These are phyloP conservation scores for Propithecus coquereli DNA, from an alignment of 2,113 vertebrate genomes.

Conservation along the genomic window DNA sequence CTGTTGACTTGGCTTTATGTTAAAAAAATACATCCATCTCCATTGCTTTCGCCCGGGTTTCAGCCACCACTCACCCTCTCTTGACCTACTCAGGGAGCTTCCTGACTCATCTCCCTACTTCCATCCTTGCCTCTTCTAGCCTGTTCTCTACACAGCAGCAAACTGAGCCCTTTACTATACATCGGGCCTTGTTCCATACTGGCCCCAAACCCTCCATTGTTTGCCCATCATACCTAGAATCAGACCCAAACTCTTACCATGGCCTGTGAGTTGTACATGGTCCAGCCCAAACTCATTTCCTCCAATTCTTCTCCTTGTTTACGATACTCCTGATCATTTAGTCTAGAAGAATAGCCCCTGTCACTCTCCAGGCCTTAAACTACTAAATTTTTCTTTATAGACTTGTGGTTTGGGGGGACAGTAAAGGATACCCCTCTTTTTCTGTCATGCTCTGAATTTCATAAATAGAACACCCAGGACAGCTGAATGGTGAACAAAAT, in stretches of 20 bases:
- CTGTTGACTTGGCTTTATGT: not conserved
- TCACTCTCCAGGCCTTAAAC: not conserved
- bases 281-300: not conserved
- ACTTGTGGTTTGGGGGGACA: not conserved
- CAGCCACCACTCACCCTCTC: not conserved
- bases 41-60: not conserved
- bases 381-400: constrained; percentile 13
- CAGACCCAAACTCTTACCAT: not conserved
- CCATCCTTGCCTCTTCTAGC: not conserved
- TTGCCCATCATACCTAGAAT: not conserved
- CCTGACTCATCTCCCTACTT: not conserved
- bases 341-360: not conserved
- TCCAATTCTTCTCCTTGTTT: not conserved
- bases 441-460: constrained; percentile 9
- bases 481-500: not conserved
- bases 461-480: not conserved
- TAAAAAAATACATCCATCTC: not conserved
- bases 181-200: not conserved
- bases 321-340: not conserved
- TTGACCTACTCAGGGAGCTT: not conserved
- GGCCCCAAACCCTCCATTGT: not conserved
- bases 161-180: not conserved
- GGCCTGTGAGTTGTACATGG: not conserved
- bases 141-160: not conserved
- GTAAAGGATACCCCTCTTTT: not conserved